Base-by-base conservation (phyloP, 2,113 vertebrate genomes). In the Sphaerodactylus townsendi region DNA sequence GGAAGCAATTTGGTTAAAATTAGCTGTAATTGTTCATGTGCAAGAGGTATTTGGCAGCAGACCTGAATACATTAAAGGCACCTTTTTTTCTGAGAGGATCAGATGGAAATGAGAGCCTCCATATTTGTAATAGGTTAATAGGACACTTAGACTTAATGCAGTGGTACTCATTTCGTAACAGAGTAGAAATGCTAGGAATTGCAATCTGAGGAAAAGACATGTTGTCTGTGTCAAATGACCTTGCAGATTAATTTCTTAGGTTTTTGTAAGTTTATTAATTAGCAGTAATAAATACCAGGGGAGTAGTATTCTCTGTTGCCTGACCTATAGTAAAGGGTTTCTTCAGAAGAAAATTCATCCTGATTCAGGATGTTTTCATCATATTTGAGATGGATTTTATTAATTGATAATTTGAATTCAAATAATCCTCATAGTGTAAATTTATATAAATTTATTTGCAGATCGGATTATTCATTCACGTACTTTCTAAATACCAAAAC, bases 1-100 rank as follows among this genome's bases (percentile, higher is more conserved):
- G 96, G 95, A 97, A 96, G 92, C 93, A 97, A 94, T 96, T 96
- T 96, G 89, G 87, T 90, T 95, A 93, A 96, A 96, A 97, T 96
- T 94, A 96, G 86, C 85, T 93, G 85, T 96, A 96, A 97, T 95
- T 94, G 87, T 95, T 95, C 93, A 94, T 91, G 94, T 95, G 92
- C 88, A 96, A 93, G 90, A 90, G 93, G 91, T 91, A 86, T 96
- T 96, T 96, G 94, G 89, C 85, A 88, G 83, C 39, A 90, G 85
- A 15, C 80, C 88, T 80, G 91, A 94, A 94, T 91, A 92, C 83
- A 93, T 95, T 93, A 95, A 95, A 93, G 88, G 81, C 83, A 65
- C 81, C 39, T 46, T 70, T 50, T 70, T 50, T 37, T 64, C 25
- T 91, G 92, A 77, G 84, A 78, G 59, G 81, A 86, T 86, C 71